Evolutionary conservation across 2,113 vertebrate species (phyloP), one percentile per base, ranked within the genome.

Genomic region (Paramisgurnus dabryanus): DNA sequence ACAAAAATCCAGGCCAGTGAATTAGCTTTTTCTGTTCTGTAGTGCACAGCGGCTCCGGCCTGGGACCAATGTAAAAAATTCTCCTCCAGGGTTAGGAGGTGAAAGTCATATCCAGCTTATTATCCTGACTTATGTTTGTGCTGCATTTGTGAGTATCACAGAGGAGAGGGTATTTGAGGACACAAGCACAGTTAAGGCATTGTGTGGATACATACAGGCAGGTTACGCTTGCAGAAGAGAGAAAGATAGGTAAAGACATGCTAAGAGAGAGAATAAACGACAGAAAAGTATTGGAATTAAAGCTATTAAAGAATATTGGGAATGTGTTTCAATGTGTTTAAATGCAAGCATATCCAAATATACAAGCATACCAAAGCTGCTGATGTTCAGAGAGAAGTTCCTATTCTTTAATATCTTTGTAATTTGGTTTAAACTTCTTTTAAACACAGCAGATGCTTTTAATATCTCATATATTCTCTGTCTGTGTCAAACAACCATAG

Each of bases 1-100:
- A 78, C 60, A 85, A n/a, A 72, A 84, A 86, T 86, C 85, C 81
- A 65, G 86, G 82, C 74, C 80, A 83, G 34, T 80, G 81, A 76
- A 85, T 85, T 70, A 85, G 75, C 73, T 75, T 76, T 86, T 70
- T 58, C 41, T 45, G 66, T 66, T 68, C 47, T 77, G 53, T 41
- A 78, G 57, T 65, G 45, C 49, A 78, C 45, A 65, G 66, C 47
- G 83, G 49, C 60, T 75, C 67, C 67, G 41, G 49, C 43, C 55
- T 63, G 40, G 79, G 53, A 68, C 55, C 34, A 1, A 8, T 81
- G 74, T 61, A 34, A 34, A 34, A 34, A 34, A 34, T 66, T 80
- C 10, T 64, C 60, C 58, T 57, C 12, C 40, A 61, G 78, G 78
- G 73, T 80, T 53, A 53, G 49, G 5, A 60, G 67, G 76, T 53